Evolutionary conservation across 1,140 invertebrate genomes (phyloP).

Genomic region (Tetramorium parvispinum): DNA sequence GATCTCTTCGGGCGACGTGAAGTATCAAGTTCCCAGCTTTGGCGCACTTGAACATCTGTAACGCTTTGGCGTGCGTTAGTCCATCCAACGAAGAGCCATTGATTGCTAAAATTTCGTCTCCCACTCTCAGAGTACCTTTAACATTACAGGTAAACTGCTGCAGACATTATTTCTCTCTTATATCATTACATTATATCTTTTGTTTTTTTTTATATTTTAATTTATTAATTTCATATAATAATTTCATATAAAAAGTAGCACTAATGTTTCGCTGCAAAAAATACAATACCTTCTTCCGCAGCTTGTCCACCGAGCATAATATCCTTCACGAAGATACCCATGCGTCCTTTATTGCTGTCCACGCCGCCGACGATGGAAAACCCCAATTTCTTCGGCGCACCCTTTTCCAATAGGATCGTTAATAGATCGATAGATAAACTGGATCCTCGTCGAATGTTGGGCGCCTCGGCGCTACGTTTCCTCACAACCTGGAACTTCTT

Average conservation of each 20-base stretch:
- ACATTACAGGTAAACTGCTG: slow-evolving; percentile 17
- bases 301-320: slow-evolving; percentile 90
- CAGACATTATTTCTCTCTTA: neutral
- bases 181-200: neutral
- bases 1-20: slow-evolving; percentile 86
- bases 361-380: slow-evolving; percentile 91
- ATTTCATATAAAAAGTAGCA: too few species aligned
- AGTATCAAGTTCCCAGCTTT: slow-evolving; percentile 89
- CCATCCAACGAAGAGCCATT: slow-evolving; percentile 88
- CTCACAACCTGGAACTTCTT: slow-evolving; percentile 82
- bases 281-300: slow-evolving; percentile 84
- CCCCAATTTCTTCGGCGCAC: slow-evolving; percentile 89
- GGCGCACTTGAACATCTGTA: slow-evolving; percentile 88
- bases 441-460: slow-evolving; percentile 69
- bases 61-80: slow-evolving; percentile 88
- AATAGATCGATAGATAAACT: slow-evolving; percentile 80
- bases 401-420: slow-evolving; percentile 87
- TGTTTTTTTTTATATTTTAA: neutral
- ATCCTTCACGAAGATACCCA: slow-evolving; percentile 91
- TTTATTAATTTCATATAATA: neutral
- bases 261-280: neutral
- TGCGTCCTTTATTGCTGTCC: slow-evolving; percentile 89
- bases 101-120: slow-evolving; percentile 89
- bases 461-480: slow-evolving; percentile 74
- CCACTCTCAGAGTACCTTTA: slow-evolving; percentile 86